These are phyloP conservation scores for Zosterops hypoxanthus DNA, from an alignment of 2,113 vertebrate species.

Conservation along the genomic window DNA sequence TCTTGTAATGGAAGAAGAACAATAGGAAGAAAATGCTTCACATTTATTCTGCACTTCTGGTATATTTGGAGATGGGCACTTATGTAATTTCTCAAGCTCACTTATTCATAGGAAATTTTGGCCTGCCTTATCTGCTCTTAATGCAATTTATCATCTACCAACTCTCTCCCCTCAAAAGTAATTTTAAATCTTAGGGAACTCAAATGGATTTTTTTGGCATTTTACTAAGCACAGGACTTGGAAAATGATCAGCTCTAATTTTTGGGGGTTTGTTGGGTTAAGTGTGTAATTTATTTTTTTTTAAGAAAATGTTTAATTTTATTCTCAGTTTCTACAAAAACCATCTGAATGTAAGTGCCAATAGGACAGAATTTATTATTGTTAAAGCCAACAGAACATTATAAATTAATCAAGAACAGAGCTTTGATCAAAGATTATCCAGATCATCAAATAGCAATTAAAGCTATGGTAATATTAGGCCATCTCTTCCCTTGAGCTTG, in stretches of 20 bases:
- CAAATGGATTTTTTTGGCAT: background rate
- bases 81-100: background rate
- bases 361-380: background rate
- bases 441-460: conserved; percentile 22
- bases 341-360: background rate
- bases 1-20: background rate
- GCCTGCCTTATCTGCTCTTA: background rate
- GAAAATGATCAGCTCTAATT: background rate
- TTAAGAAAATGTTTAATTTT: background rate
- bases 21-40: background rate
- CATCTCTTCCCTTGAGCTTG: background rate
- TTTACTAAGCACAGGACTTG: background rate
- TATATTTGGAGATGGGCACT: background rate
- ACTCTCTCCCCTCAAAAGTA: background rate
- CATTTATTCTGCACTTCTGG: background rate
- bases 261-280: background rate
- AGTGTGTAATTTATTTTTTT: background rate
- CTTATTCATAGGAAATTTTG: background rate
- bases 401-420: background rate
- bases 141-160: background rate
- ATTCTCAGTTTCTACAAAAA: background rate
- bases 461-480: background rate
- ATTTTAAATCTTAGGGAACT: background rate
- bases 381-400: background rate
- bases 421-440: conserved; percentile 4